Conservation (phyloP, 2,113 vertebrate genomes). For the Channa argus region DNA sequence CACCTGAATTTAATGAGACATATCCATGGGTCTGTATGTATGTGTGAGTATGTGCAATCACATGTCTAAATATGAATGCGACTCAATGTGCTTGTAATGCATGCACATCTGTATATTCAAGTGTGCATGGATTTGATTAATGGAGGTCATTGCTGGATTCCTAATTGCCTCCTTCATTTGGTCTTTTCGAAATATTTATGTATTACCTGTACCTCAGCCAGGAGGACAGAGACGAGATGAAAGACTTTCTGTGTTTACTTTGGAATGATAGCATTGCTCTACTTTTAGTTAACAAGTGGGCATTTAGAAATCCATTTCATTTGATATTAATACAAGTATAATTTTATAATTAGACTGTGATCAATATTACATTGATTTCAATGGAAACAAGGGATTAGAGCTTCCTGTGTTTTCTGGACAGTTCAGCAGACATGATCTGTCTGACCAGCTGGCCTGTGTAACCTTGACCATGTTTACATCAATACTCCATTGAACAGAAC, state of each 20-base stretch:
- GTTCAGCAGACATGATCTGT: constrained; percentile 65
- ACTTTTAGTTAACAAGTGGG: constrained; percentile 48
- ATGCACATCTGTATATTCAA: constrained; percentile 62
- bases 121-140: constrained; percentile 78
- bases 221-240: constrained; percentile 17
- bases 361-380: constrained; percentile 77
- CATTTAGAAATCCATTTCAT: constrained; percentile 56
- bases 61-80: constrained; percentile 22
- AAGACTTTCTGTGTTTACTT: constrained; percentile 36
- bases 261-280: background rate
- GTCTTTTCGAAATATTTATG: constrained; percentile 36
- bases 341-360: constrained; percentile 77
- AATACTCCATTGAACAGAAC: constrained; percentile 75
- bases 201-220: constrained; percentile 28
- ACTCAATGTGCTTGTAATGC: constrained; percentile 23
- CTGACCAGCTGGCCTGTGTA: constrained; percentile 68
- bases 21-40: constrained; percentile 64
- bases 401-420: constrained; percentile 60
- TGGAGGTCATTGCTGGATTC: constrained; percentile 74
- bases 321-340: constrained; percentile 72
- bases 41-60: constrained; percentile 44
- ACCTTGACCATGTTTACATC: constrained; percentile 78
- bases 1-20: constrained; percentile 82
- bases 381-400: constrained; percentile 77
- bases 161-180: constrained; percentile 64